A percentile compares a stretch with the other conserved stretches of the same genome.
phyloP scores from a whole-genome alignment of 1,140 invertebrate species.

The Bactericera cockerelli region DNA sequence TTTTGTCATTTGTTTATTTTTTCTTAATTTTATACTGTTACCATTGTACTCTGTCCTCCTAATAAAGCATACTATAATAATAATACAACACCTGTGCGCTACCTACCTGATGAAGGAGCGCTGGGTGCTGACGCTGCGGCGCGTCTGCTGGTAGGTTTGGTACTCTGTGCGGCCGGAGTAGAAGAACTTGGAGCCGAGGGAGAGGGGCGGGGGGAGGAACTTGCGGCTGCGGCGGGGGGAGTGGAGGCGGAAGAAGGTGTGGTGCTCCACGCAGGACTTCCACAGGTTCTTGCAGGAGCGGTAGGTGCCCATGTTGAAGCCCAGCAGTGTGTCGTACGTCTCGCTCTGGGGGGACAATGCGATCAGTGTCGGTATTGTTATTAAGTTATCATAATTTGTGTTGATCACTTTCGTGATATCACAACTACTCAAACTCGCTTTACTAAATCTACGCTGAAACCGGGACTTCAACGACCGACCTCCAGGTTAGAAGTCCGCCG shows the following conservation, averaged over 20 bases:
- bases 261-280: constrained; percentile 96
- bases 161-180: constrained; percentile 82
- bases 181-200: constrained; percentile 47
- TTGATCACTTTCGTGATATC: too few relatives aligned
- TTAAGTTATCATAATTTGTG: too few relatives aligned
- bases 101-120: constrained; percentile 63
- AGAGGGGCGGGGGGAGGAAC: constrained; percentile 33
- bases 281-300: constrained; percentile 88
- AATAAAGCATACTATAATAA: too few relatives aligned
- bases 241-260: constrained; percentile 92
- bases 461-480: too few relatives aligned
- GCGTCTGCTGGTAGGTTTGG: constrained; percentile 82
- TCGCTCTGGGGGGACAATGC: constrained; percentile 80
- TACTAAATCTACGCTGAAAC: too few relatives aligned
- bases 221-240: constrained; percentile 54
- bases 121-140: constrained; percentile 56
- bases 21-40: too few relatives aligned
- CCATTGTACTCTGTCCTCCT: too few relatives aligned
- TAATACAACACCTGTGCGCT: too few relatives aligned
- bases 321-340: constrained; percentile 80
- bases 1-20: too few relatives aligned
- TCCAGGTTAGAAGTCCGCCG: too few relatives aligned
- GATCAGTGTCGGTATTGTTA: too few relatives aligned
- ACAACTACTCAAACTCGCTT: too few relatives aligned
- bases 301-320: constrained; percentile 86